Base-by-base conservation (phyloP, 2,888 invertebrate genomes). In the Drosophila algonquin region DNA sequence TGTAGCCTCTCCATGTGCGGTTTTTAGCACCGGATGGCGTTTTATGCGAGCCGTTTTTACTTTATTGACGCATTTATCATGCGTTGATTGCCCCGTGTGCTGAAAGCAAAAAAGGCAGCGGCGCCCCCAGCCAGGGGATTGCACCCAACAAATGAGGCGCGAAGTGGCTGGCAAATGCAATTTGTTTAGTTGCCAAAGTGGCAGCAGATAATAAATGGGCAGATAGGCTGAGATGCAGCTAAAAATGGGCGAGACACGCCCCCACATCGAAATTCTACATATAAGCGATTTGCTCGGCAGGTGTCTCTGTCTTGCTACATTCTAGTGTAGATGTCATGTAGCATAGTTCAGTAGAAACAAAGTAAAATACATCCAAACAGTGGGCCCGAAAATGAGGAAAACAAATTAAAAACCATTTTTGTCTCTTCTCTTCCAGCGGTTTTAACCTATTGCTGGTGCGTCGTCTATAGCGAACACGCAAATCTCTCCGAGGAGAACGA, bases 381-480 rank as follows among this genome's bases (percentile, higher is more conserved):
- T 40, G 5, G 40, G 35, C 12, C 56, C 45, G 54, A 35, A 12
- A 10, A 12, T 24, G 5, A 1, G 4, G 12, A 35, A 12, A 14
- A 2, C 12, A 35, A 12, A 35, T 35, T 35, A 14, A 5, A n/a
- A 14, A 7, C 2, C 2, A 40, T 14, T 40, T n/a, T 0, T 2
- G 1, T 14, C 4, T 18, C 45, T 40, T 8, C 57, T 77, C 79
- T 27, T 74, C 6, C 94, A 97, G 97, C 94, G 79, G 92, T 96
- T 40, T 95, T 95, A 92, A 93, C 95, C 61, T 97, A 96, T 92
- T 94, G 96, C 91, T 97, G 97, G 97, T 93, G 95, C 81, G 96
- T 97, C 58, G 96, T 96, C 57, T 97, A 95, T 93, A 97, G 96
- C 89, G 96, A 96, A 91, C 97, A 96, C 91, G 93, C 95, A 79